A percentile compares a stretch with the other conserved stretches of the same genome.
Conservation (phyloP, 92 coral and sea anemone species). For the Palythoa heliodiscus region DNA sequence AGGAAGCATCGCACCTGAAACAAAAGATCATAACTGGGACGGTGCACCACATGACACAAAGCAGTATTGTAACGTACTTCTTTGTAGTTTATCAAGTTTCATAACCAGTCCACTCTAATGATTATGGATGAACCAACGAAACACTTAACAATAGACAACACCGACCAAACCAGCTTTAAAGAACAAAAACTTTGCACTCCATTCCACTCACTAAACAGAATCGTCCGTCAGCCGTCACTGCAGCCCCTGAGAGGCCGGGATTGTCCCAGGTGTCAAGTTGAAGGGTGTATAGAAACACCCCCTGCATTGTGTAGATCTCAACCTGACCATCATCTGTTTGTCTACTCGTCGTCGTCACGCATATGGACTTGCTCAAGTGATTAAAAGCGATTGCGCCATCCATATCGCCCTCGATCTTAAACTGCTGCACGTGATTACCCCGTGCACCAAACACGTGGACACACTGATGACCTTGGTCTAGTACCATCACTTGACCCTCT, state of each 20-base stretch:
- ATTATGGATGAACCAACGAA: too few species aligned
- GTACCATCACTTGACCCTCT: constrained; percentile 35
- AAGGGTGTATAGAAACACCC: constrained; percentile 6
- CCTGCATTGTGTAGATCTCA: constrained; percentile 26
- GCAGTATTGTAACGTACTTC: too few species aligned
- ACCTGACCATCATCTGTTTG: constrained; percentile 38
- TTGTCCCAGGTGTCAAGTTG: constrained; percentile 44
- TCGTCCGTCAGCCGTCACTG: constrained; percentile 38
- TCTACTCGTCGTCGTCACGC: constrained; percentile 33
- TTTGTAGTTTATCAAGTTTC: too few species aligned
- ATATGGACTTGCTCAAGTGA: neutral
- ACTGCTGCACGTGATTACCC: constrained; percentile 32
- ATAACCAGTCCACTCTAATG: too few species aligned
- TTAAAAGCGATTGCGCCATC: constrained; percentile 30
- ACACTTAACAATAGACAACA: too few species aligned
- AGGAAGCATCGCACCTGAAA: too few species aligned
- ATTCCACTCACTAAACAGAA: constrained; percentile 38
- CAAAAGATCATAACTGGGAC: too few species aligned
- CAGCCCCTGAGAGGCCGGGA: constrained; percentile 34
- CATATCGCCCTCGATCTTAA: constrained; percentile 29
- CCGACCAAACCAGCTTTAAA: neutral
- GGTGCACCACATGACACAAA: too few species aligned
- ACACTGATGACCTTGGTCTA: constrained; percentile 41
- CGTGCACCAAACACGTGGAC: constrained; percentile 38
- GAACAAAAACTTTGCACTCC: constrained; percentile 42